phyloP scores from a whole-genome alignment of 2,797 vertebrate species.

The Spinibarbus caldwelli region DNA sequence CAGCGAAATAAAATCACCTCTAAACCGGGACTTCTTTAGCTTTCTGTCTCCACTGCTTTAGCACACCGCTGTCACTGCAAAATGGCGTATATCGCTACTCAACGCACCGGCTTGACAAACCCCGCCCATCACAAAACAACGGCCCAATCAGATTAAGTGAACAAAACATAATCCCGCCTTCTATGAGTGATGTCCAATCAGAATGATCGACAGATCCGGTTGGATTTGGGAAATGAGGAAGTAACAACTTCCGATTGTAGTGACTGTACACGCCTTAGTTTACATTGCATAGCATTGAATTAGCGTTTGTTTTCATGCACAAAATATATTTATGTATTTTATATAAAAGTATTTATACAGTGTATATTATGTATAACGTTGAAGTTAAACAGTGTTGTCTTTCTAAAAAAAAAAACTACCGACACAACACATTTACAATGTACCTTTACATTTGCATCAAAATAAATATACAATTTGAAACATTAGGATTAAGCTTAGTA shows the following conservation, averaged over 20 bases:
- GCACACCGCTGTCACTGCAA: constrained; percentile 78
- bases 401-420: not conserved
- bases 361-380: not conserved
- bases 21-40: constrained; percentile 74
- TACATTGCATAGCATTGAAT: not conserved
- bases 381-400: not conserved
- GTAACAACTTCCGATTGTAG: constrained; percentile 12
- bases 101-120: constrained; percentile 57
- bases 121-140: not conserved
- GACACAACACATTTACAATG: not conserved
- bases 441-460: not conserved
- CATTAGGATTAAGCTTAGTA: not conserved
- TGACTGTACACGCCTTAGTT: constrained; percentile 34
- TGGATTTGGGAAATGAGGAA: constrained; percentile 46
- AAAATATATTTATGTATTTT: not conserved
- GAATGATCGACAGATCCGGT: not conserved
- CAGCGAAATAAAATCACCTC: constrained; percentile 67
- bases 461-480: not conserved
- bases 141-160: constrained; percentile 21
- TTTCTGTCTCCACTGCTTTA: constrained; percentile 69
- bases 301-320: not conserved
- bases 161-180: not conserved
- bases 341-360: not conserved
- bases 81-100: constrained; percentile 84
- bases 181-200: not conserved